Evolutionary conservation across 2,888 invertebrate species (phyloP).

Genomic region (Coenonympha glycerion): DNA sequence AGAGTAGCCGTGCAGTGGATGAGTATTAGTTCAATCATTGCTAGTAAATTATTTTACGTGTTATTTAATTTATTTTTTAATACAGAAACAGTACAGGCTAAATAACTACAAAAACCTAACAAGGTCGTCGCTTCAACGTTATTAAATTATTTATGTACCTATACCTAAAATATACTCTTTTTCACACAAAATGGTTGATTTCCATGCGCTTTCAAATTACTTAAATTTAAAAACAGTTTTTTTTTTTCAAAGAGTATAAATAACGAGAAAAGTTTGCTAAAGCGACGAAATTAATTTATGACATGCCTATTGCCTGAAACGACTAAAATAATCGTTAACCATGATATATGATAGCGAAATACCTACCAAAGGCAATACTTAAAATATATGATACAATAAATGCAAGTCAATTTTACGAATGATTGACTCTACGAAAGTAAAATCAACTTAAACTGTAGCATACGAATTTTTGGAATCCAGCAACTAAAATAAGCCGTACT

Average conservation of each 20-base stretch:
- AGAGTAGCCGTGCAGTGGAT: constrained; percentile 43
- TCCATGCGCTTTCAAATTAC: too few relatives aligned
- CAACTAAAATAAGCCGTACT: constrained; percentile 21
- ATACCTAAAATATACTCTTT: not conserved
- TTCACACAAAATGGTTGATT: too few relatives aligned
- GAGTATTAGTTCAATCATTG: constrained; percentile 42
- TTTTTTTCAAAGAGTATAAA: not conserved
- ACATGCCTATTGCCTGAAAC: not conserved
- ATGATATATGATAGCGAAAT: constrained; percentile 14
- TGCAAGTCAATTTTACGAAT: constrained; percentile 61
- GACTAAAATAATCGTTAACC: constrained; percentile 9
- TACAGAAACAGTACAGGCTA: constrained; percentile 25
- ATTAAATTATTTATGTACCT: too few relatives aligned
- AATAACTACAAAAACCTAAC: constrained; percentile 7
- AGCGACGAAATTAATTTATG: not conserved
- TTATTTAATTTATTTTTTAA: constrained; percentile 27
- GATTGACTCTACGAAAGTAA: constrained; percentile 32
- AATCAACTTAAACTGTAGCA: constrained; percentile 20
- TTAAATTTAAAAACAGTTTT: too few relatives aligned
- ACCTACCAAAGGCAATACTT: constrained; percentile 13
- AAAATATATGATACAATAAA: constrained; percentile 38
- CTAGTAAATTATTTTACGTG: constrained; percentile 36
- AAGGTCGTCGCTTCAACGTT: constrained; percentile 1
- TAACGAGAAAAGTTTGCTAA: not conserved
- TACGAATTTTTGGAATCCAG: constrained; percentile 10